Evolutionary conservation across 2,113 vertebrate species (phyloP), one percentile per base, ranked within the genome.

Genomic region (Leuciscus idus): DNA sequence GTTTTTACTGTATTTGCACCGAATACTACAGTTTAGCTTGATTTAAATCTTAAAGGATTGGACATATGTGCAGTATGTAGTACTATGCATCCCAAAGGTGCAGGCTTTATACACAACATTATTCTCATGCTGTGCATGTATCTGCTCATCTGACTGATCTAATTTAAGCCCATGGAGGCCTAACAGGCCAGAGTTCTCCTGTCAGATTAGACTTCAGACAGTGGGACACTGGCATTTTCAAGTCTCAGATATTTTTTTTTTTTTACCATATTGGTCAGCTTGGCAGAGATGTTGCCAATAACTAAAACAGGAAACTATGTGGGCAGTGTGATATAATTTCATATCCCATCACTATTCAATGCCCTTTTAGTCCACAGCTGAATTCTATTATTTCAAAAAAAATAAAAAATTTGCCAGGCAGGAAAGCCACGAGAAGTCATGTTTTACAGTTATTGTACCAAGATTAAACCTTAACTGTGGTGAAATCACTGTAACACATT

Each of bases 291-390:
- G 17, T 33, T 83, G 84, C 64, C 43, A 87, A 70, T 15, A 57
- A 85, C 62, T 50, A 50, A 55, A 78, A 85, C 36, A 73, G 79
- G 64, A 62, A 85, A 66, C 80, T 85, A 26, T 82, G 62, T 85
- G 80, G 43, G 79, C 62, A 78, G 72, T 72, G 70, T 46, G 62
- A 78, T 78, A 70, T 83, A 52, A 77, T 66, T 30, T 81, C 72
- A 72, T 43, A 73, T 68, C 13, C 15, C 90, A 90, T 90, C 87
- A 88, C 85, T 87, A 87, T 86, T 83, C 86, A 81, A 21, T 89
- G 87, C 87, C 36, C 78, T 62, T 6, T 17, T 2, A 19, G 66
- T 48, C 59, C 28, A 72, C 48, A 77, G 17, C 13, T 72, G 68
- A 39, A 19, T 39, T 21, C 1, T 39, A n/a, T n/a, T n/a, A n/a